Percentiles rank a stretch among this genome's conserved stretches.
These are phyloP conservation scores for Neofelis nebulosa DNA, from an alignment of 2,113 vertebrate genomes.

Conservation along the genomic window DNA sequence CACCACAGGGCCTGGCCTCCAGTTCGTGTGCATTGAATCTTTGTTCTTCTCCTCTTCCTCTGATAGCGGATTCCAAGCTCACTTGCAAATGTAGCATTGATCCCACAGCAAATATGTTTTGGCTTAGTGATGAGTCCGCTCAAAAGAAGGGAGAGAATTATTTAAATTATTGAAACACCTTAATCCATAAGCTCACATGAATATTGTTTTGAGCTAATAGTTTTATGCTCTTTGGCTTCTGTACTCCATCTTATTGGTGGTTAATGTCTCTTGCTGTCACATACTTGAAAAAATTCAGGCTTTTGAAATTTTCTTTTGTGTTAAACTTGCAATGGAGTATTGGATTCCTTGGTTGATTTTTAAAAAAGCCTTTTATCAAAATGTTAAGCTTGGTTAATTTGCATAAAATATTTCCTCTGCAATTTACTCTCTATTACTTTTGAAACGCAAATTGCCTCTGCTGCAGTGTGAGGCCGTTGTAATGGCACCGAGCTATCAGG, in stretches of 20 bases:
- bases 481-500: slow-evolving; percentile 76
- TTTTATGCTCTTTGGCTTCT: slow-evolving; percentile 45
- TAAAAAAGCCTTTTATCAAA: slow-evolving; percentile 73
- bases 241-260: slow-evolving; percentile 34
- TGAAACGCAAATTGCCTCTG: slow-evolving; percentile 80
- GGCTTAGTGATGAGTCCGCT: slow-evolving; percentile 50
- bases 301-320: slow-evolving; percentile 70
- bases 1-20: neutral
- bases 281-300: slow-evolving; percentile 58
- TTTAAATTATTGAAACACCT: slow-evolving; percentile 75
- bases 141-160: slow-evolving; percentile 63
- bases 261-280: slow-evolving; percentile 64
- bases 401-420: slow-evolving; percentile 77
- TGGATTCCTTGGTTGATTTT: slow-evolving; percentile 66
- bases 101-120: slow-evolving; percentile 70
- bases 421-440: slow-evolving; percentile 77
- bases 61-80: slow-evolving; percentile 65
- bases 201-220: slow-evolving; percentile 72
- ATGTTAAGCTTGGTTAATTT: slow-evolving; percentile 79
- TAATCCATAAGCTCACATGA: slow-evolving; percentile 70
- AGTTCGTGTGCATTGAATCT: neutral
- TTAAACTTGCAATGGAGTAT: slow-evolving; percentile 68
- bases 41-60: neutral
- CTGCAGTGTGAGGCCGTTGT: slow-evolving; percentile 66
- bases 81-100: slow-evolving; percentile 72